phyloP scores from a whole-genome alignment of 2,888 invertebrate species.

The Noctua fimbriata region DNA sequence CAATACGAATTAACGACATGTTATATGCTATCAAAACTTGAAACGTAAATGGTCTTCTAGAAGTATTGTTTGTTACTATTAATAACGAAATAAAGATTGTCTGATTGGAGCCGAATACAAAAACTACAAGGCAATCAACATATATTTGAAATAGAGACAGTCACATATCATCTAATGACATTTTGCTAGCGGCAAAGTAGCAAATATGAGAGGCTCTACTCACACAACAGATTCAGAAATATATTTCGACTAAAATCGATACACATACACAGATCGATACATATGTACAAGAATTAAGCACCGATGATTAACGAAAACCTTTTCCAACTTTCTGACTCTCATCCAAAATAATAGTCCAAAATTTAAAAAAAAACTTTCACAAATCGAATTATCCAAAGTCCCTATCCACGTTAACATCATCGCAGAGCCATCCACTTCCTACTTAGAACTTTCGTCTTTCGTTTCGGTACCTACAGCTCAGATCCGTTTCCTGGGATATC shows the following conservation, averaged over 20 bases:
- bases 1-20: not conserved
- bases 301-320: not conserved
- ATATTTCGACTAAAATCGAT: not conserved
- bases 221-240: not conserved
- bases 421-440: conserved; percentile 77
- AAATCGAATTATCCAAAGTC: conserved; percentile 1
- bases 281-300: not conserved
- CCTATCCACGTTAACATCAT: conserved; percentile 70
- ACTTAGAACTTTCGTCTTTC: conserved; percentile 87
- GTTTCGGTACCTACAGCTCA: conserved; percentile 72
- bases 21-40: conserved; percentile 23
- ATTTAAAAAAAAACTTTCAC: conserved; percentile 1
- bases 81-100: not conserved
- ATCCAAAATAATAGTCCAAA: not conserved
- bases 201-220: not conserved
- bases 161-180: conserved; percentile 29
- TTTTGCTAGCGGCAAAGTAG: not conserved
- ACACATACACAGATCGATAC: not conserved
- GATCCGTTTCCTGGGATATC: conserved; percentile 85
- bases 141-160: not conserved
- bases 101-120: not conserved
- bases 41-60: not conserved
- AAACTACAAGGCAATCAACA: conserved; percentile 40
- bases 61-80: conserved; percentile 10
- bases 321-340: not conserved